These are phyloP conservation scores for Cheilosia scutellata DNA, from an alignment of 2,888 invertebrate species.

Conservation along the genomic window DNA sequence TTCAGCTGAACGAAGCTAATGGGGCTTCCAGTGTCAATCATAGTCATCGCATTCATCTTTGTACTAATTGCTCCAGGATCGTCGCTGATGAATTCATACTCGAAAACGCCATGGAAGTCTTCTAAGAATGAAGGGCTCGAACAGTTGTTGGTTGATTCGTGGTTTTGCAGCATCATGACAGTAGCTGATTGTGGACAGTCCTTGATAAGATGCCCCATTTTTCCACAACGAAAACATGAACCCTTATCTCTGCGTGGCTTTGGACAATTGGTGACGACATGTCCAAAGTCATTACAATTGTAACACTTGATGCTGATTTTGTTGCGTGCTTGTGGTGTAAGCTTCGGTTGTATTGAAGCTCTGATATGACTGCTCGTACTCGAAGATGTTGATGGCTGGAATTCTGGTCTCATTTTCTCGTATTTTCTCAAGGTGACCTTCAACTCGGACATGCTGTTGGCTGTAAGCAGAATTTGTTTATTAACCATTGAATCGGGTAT, in stretches of 20 bases:
- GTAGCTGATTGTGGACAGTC: conserved; percentile 12
- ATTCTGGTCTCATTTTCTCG: conserved; percentile 14
- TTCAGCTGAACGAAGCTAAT: conserved; percentile 38
- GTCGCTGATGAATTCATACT: conserved; percentile 5
- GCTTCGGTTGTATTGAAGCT: not conserved
- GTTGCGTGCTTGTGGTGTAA: not conserved
- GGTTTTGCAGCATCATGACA: conserved; percentile 1
- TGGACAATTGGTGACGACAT: conserved; percentile 24
- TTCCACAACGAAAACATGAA: conserved; percentile 28
- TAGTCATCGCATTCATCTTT: conserved; percentile 31
- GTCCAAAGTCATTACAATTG: conserved; percentile 34
- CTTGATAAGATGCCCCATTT: not conserved
- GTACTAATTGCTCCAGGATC: not conserved
- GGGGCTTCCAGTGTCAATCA: conserved; percentile 40
- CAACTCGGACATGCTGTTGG: conserved; percentile 5
- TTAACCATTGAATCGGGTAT: conserved; percentile 46
- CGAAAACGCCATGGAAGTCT: conserved; percentile 14
- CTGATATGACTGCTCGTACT: not conserved
- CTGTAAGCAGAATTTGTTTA: conserved; percentile 30
- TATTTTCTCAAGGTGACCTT: conserved; percentile 23
- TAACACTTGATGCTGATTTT: conserved; percentile 6
- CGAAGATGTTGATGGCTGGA: not conserved
- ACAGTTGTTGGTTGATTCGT: not conserved
- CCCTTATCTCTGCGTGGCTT: conserved; percentile 33
- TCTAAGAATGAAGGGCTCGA: not conserved